These are phyloP conservation scores for Parapsyche elsis DNA, from an alignment of 1,140 invertebrate genomes.

Conservation along the genomic window DNA sequence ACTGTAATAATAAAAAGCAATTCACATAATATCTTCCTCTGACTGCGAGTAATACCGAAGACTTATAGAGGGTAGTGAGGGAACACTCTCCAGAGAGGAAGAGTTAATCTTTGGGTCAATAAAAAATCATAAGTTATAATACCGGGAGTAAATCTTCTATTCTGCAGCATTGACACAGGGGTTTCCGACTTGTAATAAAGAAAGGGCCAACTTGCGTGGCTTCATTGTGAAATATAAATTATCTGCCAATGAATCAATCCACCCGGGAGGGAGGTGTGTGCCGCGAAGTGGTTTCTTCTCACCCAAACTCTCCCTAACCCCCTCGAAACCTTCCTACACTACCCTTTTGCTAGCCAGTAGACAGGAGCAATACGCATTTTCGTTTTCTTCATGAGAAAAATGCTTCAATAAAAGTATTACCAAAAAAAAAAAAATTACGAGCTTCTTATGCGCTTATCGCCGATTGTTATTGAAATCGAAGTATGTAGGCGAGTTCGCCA, in stretches of 20 bases:
- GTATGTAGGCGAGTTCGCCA: no score
- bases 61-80: not conserved
- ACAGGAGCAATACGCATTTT: constrained; percentile 4
- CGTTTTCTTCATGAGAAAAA: constrained; percentile 21
- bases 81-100: constrained; percentile 10
- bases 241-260: constrained; percentile 56
- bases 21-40: not conserved
- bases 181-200: constrained; percentile 38
- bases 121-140: constrained; percentile 42
- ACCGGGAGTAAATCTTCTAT: constrained; percentile 36
- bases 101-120: constrained; percentile 28
- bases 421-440: constrained; percentile 41
- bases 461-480: no score
- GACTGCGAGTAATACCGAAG: not conserved
- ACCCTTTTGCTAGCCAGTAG: constrained; percentile 19
- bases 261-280: not conserved
- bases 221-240: constrained; percentile 56
- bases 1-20: constrained; percentile 3
- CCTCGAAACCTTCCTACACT: constrained; percentile 25
- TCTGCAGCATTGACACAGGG: constrained; percentile 29
- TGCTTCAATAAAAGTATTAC: constrained; percentile 20
- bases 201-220: constrained; percentile 44
- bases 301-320: constrained; percentile 28
- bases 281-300: constrained; percentile 31
- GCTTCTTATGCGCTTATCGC: not conserved